Evolutionary conservation across 2,888 invertebrate species (phyloP).

Genomic region (Tenthredo mesomela): DNA sequence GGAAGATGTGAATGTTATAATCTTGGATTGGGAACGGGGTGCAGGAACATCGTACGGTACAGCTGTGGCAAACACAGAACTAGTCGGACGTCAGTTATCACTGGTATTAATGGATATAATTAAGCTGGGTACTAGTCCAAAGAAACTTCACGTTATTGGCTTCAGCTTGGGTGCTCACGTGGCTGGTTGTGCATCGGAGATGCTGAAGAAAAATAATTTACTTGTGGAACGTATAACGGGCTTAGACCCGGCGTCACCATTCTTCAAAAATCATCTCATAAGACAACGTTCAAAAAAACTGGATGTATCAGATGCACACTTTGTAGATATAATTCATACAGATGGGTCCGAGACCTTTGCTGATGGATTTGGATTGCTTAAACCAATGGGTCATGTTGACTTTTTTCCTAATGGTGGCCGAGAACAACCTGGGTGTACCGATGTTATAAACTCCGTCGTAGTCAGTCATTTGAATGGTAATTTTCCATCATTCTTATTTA

Average conservation of each 20-base stretch:
- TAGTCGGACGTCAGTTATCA: slow-evolving; percentile 81
- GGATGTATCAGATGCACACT: slow-evolving; percentile 82
- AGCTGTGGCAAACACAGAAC: slow-evolving; percentile 82
- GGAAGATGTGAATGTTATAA: slow-evolving; percentile 80
- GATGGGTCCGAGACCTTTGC: slow-evolving; percentile 82
- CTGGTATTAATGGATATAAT: slow-evolving; percentile 79
- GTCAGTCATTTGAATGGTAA: slow-evolving; percentile 80
- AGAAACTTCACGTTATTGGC: slow-evolving; percentile 80
- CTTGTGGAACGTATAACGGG: slow-evolving; percentile 82
- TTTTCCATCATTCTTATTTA: slow-evolving; percentile 50
- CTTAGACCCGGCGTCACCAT: slow-evolving; percentile 81
- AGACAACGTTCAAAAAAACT: slow-evolving; percentile 80
- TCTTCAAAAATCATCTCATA: slow-evolving; percentile 81
- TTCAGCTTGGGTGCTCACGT: slow-evolving; percentile 83
- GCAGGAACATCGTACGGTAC: slow-evolving; percentile 80
- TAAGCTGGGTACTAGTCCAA: slow-evolving; percentile 76
- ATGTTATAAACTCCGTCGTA: slow-evolving; percentile 80
- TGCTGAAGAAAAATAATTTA: slow-evolving; percentile 77
- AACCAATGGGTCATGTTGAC: slow-evolving; percentile 82
- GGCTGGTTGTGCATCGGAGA: slow-evolving; percentile 81
- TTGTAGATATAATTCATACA: slow-evolving; percentile 86
- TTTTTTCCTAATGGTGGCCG: slow-evolving; percentile 83
- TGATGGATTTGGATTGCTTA: slow-evolving; percentile 82
- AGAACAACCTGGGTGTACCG: slow-evolving; percentile 82
- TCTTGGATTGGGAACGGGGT: slow-evolving; percentile 81